These are phyloP conservation scores for Archips crataeganus DNA, from an alignment of 2,888 invertebrate genomes.

Conservation along the genomic window DNA sequence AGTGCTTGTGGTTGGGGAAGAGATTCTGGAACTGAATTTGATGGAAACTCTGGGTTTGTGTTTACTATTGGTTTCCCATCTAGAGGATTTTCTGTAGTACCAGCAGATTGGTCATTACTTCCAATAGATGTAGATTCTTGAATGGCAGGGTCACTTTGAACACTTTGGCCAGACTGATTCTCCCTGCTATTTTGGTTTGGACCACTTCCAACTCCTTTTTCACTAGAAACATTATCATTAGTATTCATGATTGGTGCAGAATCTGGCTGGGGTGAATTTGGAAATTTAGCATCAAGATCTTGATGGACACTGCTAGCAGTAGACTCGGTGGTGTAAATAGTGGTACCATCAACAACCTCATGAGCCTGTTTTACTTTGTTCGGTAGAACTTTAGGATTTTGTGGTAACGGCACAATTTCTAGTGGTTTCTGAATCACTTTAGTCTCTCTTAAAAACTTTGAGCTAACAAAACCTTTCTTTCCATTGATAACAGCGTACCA, in stretches of 20 bases:
- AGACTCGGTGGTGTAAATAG: constrained; percentile 78
- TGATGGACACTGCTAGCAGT: constrained; percentile 46
- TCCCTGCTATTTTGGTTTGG: constrained; percentile 15
- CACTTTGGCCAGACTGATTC: constrained; percentile 12
- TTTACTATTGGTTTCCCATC: background rate
- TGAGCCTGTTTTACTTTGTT: constrained; percentile 74
- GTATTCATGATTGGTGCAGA: constrained; percentile 29
- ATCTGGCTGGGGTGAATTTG: constrained; percentile 45
- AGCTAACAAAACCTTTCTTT: constrained; percentile 88
- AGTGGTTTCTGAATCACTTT: constrained; percentile 77
- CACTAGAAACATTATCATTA: constrained; percentile 27
- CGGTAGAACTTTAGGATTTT: constrained; percentile 61
- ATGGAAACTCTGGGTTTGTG: constrained; percentile 27
- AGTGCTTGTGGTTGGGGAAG: constrained; percentile 47
- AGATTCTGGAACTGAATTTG: constrained; percentile 21
- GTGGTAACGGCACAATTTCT: constrained; percentile 61
- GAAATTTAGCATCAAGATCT: constrained; percentile 50
- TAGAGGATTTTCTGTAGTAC: background rate
- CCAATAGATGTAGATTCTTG: background rate
- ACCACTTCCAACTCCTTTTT: constrained; percentile 10
- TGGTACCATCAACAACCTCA: constrained; percentile 89
- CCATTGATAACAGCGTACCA: constrained; percentile 91
- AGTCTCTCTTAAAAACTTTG: constrained; percentile 85
- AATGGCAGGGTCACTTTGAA: background rate
- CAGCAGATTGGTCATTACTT: constrained; percentile 8